Evolutionary conservation across 2,888 invertebrate genomes (phyloP).

Genomic region (Mythimna impura): DNA sequence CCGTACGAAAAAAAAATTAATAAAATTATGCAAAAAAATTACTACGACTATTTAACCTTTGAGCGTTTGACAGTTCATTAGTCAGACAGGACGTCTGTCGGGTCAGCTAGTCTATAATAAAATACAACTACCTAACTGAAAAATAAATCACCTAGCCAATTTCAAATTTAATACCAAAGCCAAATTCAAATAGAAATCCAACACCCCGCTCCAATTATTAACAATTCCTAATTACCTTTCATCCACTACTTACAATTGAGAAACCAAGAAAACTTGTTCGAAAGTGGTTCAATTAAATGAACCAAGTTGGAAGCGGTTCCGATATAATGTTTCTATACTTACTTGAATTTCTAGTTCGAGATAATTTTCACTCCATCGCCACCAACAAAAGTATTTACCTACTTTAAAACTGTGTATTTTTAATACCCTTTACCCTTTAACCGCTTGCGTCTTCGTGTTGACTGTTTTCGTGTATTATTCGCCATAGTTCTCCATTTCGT

Average conservation of each 20-base stretch:
- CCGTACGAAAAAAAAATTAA: no score
- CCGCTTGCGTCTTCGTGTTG: no score
- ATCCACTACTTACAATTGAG: slow-evolving; percentile 45
- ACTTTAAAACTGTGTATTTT: not conserved
- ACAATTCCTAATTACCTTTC: slow-evolving; percentile 44
- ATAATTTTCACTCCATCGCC: not conserved
- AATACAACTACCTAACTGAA: not conserved
- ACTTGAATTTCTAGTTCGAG: not conserved
- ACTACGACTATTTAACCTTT: no score
- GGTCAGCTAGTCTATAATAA: not conserved
- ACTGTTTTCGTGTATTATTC: no score
- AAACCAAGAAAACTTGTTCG: slow-evolving; percentile 50
- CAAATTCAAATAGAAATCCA: slow-evolving; percentile 21
- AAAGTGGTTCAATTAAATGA: slow-evolving; percentile 55
- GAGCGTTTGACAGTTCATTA: no score
- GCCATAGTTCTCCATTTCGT: no score
- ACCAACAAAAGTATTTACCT: not conserved
- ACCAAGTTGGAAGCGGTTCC: slow-evolving; percentile 35
- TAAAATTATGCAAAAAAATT: no score
- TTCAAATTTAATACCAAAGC: not conserved
- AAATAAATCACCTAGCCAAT: not conserved
- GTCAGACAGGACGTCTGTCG: no score
- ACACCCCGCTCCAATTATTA: slow-evolving; percentile 14
- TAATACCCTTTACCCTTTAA: not conserved
- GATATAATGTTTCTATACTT: slow-evolving; percentile 42